Base-by-base conservation (phyloP, 2,888 invertebrate species). In the Cantharis nigra region DNA sequence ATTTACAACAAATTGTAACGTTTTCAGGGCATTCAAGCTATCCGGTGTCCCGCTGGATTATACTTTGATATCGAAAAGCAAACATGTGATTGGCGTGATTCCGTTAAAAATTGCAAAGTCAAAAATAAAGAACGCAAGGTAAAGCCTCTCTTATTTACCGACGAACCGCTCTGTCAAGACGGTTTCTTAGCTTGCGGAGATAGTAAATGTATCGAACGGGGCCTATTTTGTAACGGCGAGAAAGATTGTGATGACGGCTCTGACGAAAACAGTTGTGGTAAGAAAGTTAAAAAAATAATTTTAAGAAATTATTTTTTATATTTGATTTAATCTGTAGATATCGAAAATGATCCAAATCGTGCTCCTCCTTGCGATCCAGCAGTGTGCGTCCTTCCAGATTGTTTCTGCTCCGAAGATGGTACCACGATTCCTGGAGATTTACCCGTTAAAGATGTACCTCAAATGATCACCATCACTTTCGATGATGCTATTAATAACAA, bases 401-500 rank as follows among this genome's bases (percentile, higher is more conserved):
- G 97, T 88, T 97, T 97, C 94, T 97, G 97, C 87, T 97, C 97
- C 10, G 96, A 97, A 88, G 97, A 97, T 86, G 97, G 97, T 81
- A 97, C 97, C 62, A 91, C 92, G 65, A 94, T 96, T 83, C 97
- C 97, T 79, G 96, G 96, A 13, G 96, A 96, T 86, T 89, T 96
- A 70, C 96, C 95, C 13, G 88, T 93, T 79, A 95, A 93, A 89
- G 96, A 96, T 85, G 96, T 97, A 0, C 97, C 97, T 5, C 97
- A 97, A 90, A 97, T 97, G 97, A 94, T 97, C 86, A 97, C 96
- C 76, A 95, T 97, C 86, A 97, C 97, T 71, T 97, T 97, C 87
- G 97, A 97, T 86, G 97, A 97, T 85, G 97, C 97, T 85, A 96
- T 97, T 89, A 97, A 97, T 89, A 97, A 97, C 89, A 97, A 97